Evolutionary conservation across 2,797 vertebrate species (phyloP), one percentile per base, ranked within the genome.

Genomic region (Hafferia zeledoni): DNA sequence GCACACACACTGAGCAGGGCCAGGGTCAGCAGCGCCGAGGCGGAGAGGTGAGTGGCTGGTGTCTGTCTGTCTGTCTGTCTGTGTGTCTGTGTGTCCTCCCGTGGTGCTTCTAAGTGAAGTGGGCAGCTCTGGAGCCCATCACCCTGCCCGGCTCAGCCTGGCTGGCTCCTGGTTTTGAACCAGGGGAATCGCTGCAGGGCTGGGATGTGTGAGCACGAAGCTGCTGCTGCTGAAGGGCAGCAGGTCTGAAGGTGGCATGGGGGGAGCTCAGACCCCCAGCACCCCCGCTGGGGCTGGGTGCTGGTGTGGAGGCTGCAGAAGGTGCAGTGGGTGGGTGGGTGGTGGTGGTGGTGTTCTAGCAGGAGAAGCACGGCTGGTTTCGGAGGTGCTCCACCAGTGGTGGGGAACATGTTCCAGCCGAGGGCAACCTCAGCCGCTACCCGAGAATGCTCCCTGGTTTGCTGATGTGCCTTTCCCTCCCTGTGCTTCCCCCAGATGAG

Each of bases 401-500:
- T 1, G 52, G 81, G 60, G 39, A 61, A 7, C 3, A 2, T 0
- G 2, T 1, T 5, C 10, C 3, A 1, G 49, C 75, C 7, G 1
- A 22, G 37, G 33, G 7, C 11, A 64, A 20, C 71, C 41, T 24
- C 17, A 20, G 39, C 71, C 10, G 0, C 71, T 13, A 46, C 71
- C 60, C 1, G 2, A 35, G 60, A 86, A 33, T 37, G 93, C 33
- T 41, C 41, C 1, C 30, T 0, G 5, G 3, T 33, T 70, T 6
- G 24, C 56, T 24, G 4, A 64, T 63, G 4, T 5, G 5, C 17
- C 63, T 50, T 47, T 55, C 88, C 49, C 16, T 72, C 9, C 30
- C 91, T 44, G 52, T 31, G 64, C 83, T 56, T 27, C 63, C 68
- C n/a, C 24, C 74, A 98, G 98, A 98, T 98, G 98, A 87, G 69